Percentiles rank a stretch among this genome's conserved stretches.
Conservation (phyloP, 1,140 invertebrate genomes). For the Rhopalosiphum padi region DNA sequence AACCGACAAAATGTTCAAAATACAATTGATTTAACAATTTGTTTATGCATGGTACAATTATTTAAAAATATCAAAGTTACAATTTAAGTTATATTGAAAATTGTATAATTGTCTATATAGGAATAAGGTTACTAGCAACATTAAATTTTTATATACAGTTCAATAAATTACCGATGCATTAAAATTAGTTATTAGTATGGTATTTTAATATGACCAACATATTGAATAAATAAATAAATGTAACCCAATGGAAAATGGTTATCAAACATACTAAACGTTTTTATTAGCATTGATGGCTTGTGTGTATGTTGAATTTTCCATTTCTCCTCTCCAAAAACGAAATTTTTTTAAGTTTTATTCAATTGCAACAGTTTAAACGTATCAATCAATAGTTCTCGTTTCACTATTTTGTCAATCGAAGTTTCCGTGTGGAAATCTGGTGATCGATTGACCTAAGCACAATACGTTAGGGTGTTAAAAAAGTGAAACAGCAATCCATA, state of each 20-base stretch:
- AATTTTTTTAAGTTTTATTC: slow-evolving; percentile 77
- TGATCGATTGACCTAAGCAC: slow-evolving; percentile 71
- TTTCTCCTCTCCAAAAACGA: slow-evolving; percentile 75
- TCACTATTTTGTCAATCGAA: slow-evolving; percentile 82
- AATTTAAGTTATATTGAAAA: not conserved
- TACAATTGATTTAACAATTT: not conserved
- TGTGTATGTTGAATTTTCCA: slow-evolving; percentile 65
- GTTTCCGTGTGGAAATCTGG: slow-evolving; percentile 90
- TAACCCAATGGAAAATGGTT: too few relatives aligned
- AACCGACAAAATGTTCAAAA: not conserved
- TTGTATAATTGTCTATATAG: not conserved
- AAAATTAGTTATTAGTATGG: not conserved
- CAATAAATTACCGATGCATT: not conserved
- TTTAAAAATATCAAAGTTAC: not conserved
- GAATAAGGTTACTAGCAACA: not conserved
- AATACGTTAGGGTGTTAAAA: not conserved
- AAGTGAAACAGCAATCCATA: not conserved
- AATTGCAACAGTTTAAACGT: slow-evolving; percentile 85
- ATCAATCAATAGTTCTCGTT: slow-evolving; percentile 80
- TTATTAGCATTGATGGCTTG: not conserved
- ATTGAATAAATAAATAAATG: not conserved
- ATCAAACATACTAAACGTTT: not conserved
- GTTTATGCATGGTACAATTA: not conserved
- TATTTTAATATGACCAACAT: not conserved
- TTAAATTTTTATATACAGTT: not conserved